Conservation (phyloP, 1,140 invertebrate genomes). For the Coboldia fuscipes region DNA sequence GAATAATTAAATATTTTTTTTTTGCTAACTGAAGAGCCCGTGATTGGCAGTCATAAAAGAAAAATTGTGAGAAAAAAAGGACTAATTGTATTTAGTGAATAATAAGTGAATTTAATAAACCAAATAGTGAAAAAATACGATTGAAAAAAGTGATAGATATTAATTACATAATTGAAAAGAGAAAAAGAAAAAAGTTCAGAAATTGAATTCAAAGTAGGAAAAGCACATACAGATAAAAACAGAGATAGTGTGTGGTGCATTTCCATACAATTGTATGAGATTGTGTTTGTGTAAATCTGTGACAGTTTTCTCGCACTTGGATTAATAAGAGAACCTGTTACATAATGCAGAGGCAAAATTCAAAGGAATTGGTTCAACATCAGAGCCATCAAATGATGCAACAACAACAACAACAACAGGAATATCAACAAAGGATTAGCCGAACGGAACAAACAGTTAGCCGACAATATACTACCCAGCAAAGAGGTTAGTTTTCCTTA, state of each 20-base stretch:
- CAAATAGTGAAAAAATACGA: neutral
- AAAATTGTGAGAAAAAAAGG: constrained; percentile 3
- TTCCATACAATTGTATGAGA: neutral
- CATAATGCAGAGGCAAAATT: constrained; percentile 22
- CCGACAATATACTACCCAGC: constrained; percentile 51
- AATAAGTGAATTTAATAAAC: too few species aligned
- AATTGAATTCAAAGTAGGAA: neutral
- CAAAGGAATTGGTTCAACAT: constrained; percentile 13
- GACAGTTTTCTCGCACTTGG: neutral
- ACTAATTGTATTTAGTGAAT: neutral
- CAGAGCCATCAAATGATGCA: constrained; percentile 12
- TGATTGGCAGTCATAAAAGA: constrained; percentile 25
- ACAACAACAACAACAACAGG: constrained; percentile 27
- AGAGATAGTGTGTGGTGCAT: neutral
- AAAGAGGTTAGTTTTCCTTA: constrained; percentile 48
- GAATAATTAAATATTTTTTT: constrained; percentile 24
- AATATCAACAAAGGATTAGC: constrained; percentile 41
- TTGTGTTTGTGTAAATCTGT: neutral
- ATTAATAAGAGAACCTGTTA: constrained; percentile 6
- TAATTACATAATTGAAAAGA: constrained; percentile 1
- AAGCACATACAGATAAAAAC: neutral
- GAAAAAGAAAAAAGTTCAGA: neutral
- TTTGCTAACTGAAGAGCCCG: constrained; percentile 42
- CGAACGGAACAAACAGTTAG: constrained; percentile 54
- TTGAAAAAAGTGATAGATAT: constrained; percentile 5